Base-by-base conservation (phyloP, 2,888 invertebrate genomes). In the Tetheella fluctuosa region DNA sequence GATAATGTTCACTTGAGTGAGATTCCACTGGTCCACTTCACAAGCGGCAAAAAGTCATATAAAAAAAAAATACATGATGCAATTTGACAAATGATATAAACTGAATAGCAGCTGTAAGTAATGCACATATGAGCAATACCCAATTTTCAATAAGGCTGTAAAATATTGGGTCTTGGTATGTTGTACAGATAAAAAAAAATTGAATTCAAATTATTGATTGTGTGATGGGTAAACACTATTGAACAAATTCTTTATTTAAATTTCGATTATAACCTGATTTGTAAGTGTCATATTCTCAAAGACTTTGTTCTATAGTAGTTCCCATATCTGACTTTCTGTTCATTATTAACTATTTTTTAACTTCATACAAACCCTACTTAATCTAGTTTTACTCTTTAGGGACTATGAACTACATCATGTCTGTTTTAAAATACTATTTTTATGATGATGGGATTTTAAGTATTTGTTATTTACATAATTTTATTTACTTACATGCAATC, bases 401-500 rank as follows among this genome's bases (percentile, higher is more conserved):
- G n/a, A 15, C 48, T 39, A 39, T 39, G 42, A 72, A 67, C 37
- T 39, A n/a, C 39, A 39, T 39, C n/a, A 39, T 39, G n/a, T 67
- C 61, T 67, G 65, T 70, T 65, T 71, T 65, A 60, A 61, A 68
- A 68, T 63, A 71, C 68, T 73, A 65, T 61, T 62, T 56, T 63
- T 62, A 63, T 61, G 61, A 59, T 61, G 58, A 71, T 59, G 65
- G 65, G 64, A 65, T 69, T 72, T 78, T 74, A 74, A 74, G 62
- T 60, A 63, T 69, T 74, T 81, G 73, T 81, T 74, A 81, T 78
- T 82, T 78, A 84, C 79, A 76, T 69, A 69, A 77, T 86, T 83
- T 86, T 85, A 79, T 88, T 87, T 90, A 85, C 83, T 91, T 91
- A 88, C 92, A 90, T 90, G 91, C 81, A 83, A 88, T 84, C 85